A percentile compares a stretch with the other conserved stretches of the same genome.
These are phyloP conservation scores for Eurois occulta DNA, from an alignment of 2,888 invertebrate genomes.

Conservation along the genomic window DNA sequence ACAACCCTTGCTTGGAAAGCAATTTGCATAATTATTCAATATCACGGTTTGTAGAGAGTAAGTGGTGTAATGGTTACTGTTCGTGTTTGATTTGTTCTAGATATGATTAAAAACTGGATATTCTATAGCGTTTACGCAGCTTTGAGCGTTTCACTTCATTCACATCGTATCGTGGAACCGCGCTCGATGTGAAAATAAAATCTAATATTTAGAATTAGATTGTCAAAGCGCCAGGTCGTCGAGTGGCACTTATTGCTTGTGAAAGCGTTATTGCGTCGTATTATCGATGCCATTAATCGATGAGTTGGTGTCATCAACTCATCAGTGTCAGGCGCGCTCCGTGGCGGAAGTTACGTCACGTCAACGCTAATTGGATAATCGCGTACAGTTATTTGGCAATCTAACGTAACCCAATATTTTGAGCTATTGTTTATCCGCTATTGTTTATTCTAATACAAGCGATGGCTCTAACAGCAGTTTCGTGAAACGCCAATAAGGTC, in stretches of 20 bases:
- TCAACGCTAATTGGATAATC: constrained; percentile 74
- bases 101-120: constrained; percentile 36
- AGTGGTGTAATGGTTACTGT: constrained; percentile 41
- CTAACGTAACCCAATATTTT: constrained; percentile 59
- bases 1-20: constrained; percentile 33
- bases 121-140: constrained; percentile 12
- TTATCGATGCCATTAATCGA: constrained; percentile 73
- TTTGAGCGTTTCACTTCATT: constrained; percentile 3
- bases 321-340: constrained; percentile 48
- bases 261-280: constrained; percentile 71
- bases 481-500: constrained; percentile 57
- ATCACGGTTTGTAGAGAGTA: constrained; percentile 53
- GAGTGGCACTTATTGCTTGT: constrained; percentile 53
- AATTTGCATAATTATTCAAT: constrained; percentile 55
- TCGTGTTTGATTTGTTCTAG: constrained; percentile 50
- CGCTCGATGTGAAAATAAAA: constrained; percentile 36
- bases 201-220: constrained; percentile 48
- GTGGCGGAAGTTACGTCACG: constrained; percentile 64
- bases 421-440: constrained; percentile 63
- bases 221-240: constrained; percentile 38
- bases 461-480: constrained; percentile 20
- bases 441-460: constrained; percentile 54
- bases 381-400: constrained; percentile 67
- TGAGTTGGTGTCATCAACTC: constrained; percentile 67
- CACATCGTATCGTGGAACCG: constrained; percentile 6